Conservation (phyloP, 2,113 vertebrate species). For the Puffinus mauretanicus region DNA sequence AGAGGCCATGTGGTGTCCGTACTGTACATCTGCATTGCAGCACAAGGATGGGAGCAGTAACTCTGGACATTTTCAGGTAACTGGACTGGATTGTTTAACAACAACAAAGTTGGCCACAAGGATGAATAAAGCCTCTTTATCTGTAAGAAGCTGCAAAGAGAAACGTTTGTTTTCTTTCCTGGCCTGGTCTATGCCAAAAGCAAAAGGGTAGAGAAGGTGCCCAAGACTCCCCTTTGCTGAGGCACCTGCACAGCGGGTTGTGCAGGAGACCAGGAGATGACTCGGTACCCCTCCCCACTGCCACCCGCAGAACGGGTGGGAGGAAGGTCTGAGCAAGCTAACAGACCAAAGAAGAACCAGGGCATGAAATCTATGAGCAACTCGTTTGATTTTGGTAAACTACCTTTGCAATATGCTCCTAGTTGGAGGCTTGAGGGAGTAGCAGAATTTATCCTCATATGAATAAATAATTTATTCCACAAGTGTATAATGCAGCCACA, state of each 20-base stretch:
- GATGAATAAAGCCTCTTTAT: not conserved
- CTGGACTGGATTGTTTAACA: not conserved
- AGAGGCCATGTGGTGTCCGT: too few relatives aligned
- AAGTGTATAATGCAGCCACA: not conserved
- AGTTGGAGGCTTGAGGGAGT: not conserved
- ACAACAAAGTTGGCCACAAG: fast-evolving
- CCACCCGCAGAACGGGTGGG: fast-evolving
- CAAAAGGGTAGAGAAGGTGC: not conserved
- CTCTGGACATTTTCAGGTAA: not conserved
- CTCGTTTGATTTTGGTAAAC: not conserved
- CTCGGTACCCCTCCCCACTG: not conserved
- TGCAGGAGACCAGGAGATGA: not conserved
- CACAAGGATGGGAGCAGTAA: not conserved
- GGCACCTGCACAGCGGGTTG: fast-evolving
- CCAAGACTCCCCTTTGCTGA: not conserved
- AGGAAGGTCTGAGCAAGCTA: not conserved
- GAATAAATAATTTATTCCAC: not conserved
- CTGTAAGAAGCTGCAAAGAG: not conserved
- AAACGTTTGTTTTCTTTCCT: not conserved
- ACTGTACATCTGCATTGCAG: not conserved
- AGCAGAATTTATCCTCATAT: not conserved
- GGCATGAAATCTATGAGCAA: not conserved
- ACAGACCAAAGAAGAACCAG: not conserved
- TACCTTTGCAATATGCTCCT: not conserved
- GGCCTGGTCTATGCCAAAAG: not conserved